Percentiles rank a stretch among this genome's conserved stretches.
Evolutionary conservation across 1,140 invertebrate genomes (phyloP).

Genomic region (Bilobella aurantiaca): DNA sequence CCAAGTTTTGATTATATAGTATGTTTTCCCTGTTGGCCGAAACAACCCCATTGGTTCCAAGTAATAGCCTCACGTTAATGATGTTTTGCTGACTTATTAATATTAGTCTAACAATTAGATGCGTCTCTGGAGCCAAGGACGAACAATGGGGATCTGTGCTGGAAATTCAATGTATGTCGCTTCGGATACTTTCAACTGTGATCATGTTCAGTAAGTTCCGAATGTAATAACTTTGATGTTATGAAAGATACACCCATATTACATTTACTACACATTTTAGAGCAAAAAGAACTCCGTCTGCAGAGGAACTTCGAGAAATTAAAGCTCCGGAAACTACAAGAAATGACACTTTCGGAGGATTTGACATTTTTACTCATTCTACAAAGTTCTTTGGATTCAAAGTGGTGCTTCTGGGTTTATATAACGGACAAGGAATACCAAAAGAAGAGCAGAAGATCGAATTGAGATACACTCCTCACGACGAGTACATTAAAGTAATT

Average conservation of each 20-base stretch:
- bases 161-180: constrained; percentile 72
- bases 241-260: too few relatives aligned
- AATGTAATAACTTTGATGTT: constrained; percentile 51
- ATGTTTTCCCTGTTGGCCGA: constrained; percentile 66
- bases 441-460: constrained; percentile 71
- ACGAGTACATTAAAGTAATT: constrained; percentile 78
- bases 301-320: constrained; percentile 42
- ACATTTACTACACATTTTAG: background rate
- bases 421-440: constrained; percentile 80
- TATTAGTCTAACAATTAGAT: too few relatives aligned
- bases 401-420: constrained; percentile 84
- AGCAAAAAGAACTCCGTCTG: background rate
- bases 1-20: too few relatives aligned
- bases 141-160: constrained; percentile 91
- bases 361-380: constrained; percentile 93
- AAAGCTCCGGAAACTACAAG: background rate
- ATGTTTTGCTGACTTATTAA: too few relatives aligned
- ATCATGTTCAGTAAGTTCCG: constrained; percentile 44
- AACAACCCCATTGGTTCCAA: constrained; percentile 70
- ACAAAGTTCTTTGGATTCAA: constrained; percentile 92
- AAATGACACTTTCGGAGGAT: constrained; percentile 68
- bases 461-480: constrained; percentile 66
- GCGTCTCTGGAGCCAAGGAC: constrained; percentile 92
- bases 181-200: background rate
- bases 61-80: too few relatives aligned